A percentile compares a stretch with the other conserved stretches of the same genome.
phyloP scores from a whole-genome alignment of 2,113 vertebrate genomes.

The Nannospalax galili region DNA sequence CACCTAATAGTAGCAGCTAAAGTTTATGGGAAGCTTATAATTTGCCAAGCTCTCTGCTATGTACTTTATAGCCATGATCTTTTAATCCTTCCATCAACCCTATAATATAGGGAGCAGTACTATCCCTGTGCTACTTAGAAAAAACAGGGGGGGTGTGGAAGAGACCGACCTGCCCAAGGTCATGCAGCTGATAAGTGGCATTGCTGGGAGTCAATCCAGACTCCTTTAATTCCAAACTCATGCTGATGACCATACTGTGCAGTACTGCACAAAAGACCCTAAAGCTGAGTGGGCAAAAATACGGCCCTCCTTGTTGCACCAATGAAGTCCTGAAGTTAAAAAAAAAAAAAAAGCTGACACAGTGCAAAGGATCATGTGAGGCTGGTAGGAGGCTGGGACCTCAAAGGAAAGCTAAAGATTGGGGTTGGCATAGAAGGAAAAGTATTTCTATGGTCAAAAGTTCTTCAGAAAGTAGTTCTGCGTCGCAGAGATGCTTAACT shows the following conservation, averaged over 20 bases:
- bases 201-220: background rate
- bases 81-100: conserved; percentile 32
- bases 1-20: conserved; percentile 50
- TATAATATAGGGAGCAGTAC: background rate
- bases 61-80: background rate
- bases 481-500: background rate
- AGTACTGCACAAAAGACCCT: background rate
- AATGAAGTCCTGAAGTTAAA: too few relatives aligned
- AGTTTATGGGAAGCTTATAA: conserved; percentile 56
- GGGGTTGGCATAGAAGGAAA: background rate
- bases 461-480: conserved; percentile 49
- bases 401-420: background rate
- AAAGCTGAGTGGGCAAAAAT: too few relatives aligned
- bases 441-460: conserved; percentile 9
- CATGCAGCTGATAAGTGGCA: background rate
- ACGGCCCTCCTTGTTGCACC: too few relatives aligned
- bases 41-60: conserved; percentile 38
- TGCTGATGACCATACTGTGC: background rate
- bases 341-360: background rate
- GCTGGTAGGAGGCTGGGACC: background rate
- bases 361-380: background rate
- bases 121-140: background rate
- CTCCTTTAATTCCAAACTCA: background rate
- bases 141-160: background rate
- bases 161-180: conserved; percentile 26